A percentile compares a stretch with the other conserved stretches of the same genome.
These are phyloP conservation scores for Luidia sarsii DNA, from an alignment of 53 echinoderm and acorn worm species.

Conservation along the genomic window DNA sequence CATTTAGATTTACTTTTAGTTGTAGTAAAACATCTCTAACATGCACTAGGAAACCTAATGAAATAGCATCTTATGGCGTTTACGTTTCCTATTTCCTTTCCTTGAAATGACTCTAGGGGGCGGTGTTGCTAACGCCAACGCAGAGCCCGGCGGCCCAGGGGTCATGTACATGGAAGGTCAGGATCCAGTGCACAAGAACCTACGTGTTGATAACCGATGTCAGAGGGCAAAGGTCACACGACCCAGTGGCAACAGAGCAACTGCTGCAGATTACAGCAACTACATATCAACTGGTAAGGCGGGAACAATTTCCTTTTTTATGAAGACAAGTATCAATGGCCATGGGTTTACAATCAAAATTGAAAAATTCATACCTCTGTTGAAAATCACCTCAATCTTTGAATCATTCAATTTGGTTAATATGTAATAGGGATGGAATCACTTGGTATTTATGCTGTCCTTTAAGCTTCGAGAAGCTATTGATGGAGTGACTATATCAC, in stretches of 20 bases:
- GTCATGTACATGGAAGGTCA: constrained; percentile 72
- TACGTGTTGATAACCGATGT: constrained; percentile 84
- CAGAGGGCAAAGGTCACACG: constrained; percentile 72
- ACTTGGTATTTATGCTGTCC: no score
- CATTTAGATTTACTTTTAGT: background rate
- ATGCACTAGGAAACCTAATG: no score
- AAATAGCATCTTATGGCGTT: background rate
- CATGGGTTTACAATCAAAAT: no score
- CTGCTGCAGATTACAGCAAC: constrained; percentile 64
- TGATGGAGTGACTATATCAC: no score
- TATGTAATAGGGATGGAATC: no score
- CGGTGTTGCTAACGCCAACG: constrained; percentile 40
- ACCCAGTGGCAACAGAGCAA: constrained; percentile 74
- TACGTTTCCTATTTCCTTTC: background rate
- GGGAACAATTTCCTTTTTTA: no score
- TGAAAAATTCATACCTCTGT: no score
- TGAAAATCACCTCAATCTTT: no score
- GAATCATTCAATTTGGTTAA: no score
- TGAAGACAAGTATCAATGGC: no score
- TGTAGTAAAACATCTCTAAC: no score
- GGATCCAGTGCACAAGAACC: constrained; percentile 56
- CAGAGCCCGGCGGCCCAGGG: constrained; percentile 83
- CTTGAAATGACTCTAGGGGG: constrained; percentile 57
- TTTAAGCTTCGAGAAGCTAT: no score
- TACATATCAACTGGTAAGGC: constrained; percentile 76